Evolutionary conservation across 2,113 vertebrate genomes (phyloP).

Genomic region (Spea multiplicata): DNA sequence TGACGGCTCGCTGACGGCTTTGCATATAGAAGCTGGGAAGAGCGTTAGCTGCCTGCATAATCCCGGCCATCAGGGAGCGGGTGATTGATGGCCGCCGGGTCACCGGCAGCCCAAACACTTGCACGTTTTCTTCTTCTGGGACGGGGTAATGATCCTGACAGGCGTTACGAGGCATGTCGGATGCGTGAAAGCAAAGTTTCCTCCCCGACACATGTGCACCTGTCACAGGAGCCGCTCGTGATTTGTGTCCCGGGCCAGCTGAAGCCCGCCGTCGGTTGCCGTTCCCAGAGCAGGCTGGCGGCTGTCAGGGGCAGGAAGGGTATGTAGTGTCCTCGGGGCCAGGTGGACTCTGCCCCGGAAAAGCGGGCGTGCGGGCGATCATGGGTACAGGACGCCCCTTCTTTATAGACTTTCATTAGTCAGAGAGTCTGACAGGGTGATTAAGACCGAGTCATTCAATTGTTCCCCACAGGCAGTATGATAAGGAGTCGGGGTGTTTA

Average conservation of each 20-base stretch:
- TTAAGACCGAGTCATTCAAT: too few relatives aligned
- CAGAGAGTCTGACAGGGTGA: too few relatives aligned
- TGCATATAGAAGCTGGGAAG: slow-evolving; percentile 43
- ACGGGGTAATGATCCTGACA: background rate
- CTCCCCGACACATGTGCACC: slow-evolving; percentile 49
- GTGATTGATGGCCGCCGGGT: slow-evolving; percentile 55
- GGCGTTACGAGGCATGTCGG: slow-evolving; percentile 32
- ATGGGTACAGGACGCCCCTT: background rate
- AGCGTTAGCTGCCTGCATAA: slow-evolving; percentile 50
- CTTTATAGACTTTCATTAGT: too few relatives aligned
- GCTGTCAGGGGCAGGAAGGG: background rate
- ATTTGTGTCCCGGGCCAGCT: slow-evolving; percentile 20
- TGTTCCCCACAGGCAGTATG: too few relatives aligned
- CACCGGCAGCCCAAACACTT: slow-evolving; percentile 41
- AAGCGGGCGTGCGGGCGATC: background rate
- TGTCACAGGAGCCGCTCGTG: slow-evolving; percentile 44
- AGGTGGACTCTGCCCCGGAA: too few relatives aligned
- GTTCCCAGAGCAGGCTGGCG: background rate
- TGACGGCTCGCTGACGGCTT: slow-evolving; percentile 25
- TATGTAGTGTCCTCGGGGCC: background rate
- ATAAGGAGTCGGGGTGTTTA: too few relatives aligned
- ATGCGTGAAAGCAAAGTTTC: slow-evolving; percentile 48
- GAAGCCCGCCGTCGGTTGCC: slow-evolving; percentile 23
- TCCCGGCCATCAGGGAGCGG: slow-evolving; percentile 23
- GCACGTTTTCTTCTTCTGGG: slow-evolving; percentile 52